Base-by-base conservation (phyloP, 2,888 invertebrate genomes). In the Papilio gigon region DNA sequence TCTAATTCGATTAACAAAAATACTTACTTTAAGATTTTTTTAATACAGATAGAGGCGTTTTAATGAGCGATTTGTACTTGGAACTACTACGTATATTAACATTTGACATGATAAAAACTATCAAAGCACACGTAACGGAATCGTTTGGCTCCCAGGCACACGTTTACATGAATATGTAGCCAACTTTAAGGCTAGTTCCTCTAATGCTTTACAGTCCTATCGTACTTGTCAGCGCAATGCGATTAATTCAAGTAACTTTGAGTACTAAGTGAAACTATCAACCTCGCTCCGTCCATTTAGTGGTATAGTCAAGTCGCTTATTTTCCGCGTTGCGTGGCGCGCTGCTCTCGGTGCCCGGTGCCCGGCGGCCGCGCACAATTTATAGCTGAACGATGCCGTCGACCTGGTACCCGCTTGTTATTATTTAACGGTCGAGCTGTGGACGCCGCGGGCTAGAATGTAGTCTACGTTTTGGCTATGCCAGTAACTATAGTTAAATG, bases 301-400 rank as follows among this genome's bases (percentile, higher is more conserved):
- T 47, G 30, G 14, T 30, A 22, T 67, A 61, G 27, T 53, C 53
- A n/a, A 33, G 67, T 11, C 30, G 27, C 67, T 67, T 86, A 90
- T 87, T 90, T 91, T 90, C 91, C 91, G 90, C 90, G 87, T 90
- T 90, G 91, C 90, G 90, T 90, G 90, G 47, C 12, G 47, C 40
- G 40, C 47, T 47, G 47, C n/a, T n/a, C 88, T 85, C 83, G 85
- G 86, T 86, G 90, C 89, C 90, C 88, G 86, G 86, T 86, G 90
- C 89, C 91, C 89, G 85, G 82, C 83, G 90, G 91, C 90, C 82
- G 81, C 84, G 80, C 81, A 84, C 91, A 88, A 90, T 91, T 91
- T 91, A 91, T 90, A 88, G 86, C 86, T 77, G 79, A 82, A 83
- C 85, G 83, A 83, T 85, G 80, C 85, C 84, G 77, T 76, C 63